Base-by-base conservation (phyloP, 2,797 vertebrate species). In the Threskiornis aethiopicus region DNA sequence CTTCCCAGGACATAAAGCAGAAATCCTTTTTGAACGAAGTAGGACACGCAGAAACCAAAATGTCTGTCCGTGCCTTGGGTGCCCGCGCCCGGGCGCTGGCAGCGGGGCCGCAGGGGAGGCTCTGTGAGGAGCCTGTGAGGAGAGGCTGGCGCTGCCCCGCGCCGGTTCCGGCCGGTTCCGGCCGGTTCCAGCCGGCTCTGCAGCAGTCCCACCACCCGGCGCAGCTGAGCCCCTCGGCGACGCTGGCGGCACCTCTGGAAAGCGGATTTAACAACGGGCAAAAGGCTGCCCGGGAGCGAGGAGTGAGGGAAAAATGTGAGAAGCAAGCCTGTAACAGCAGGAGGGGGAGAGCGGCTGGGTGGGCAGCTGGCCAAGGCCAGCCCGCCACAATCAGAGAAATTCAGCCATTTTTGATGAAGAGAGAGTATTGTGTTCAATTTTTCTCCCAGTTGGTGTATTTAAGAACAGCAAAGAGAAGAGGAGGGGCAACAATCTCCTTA, bases 181-280 rank as follows among this genome's bases (percentile, higher is more conserved):
- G 46, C 39, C 2, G 1, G 59, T 31, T 33, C 42, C 13, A 5
- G 29, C 35, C 1, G 3, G 44, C 26, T 33, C 42, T 1, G 19
- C 41, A 25, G 49, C 5, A 1, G 42, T 11, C 39, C 11, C 52
- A 3, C 3, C 0, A 1, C 17, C 1, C 1, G 31, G 35, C 21
- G 4, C 51, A 26, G 65, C 52, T 1, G 20, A 46, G 52, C 22
- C 29, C 41, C 41, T 58, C n/a, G 2, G 72, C 1, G 1, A 16
- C 15, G 33, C 28, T 2, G 73, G 20, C 3, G 25, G 39, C 46
- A 33, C 16, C 33, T 49, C 15, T 12, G 35, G 47, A 75, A 28
- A 8, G 35, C 0, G 1, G 2, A 12, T 55, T 13, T 54, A 17
- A 55, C 13, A 10, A 28, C 54, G 35, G 35, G 51, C 13, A 28